Conservation (phyloP, 2,888 invertebrate species). For the Glomeris marginata region DNA sequence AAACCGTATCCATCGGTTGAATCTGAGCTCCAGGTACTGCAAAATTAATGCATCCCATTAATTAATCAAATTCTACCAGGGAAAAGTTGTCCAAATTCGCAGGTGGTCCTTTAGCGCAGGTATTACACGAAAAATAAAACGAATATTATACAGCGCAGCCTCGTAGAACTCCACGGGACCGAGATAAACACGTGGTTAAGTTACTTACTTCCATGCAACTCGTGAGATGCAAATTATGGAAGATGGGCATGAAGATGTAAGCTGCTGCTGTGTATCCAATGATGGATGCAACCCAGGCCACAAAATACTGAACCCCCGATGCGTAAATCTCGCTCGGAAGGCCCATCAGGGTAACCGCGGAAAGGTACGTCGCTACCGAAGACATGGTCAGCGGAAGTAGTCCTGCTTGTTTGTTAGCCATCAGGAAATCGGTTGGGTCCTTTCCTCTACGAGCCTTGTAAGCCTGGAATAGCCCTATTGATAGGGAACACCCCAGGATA, state of each 20-base stretch:
- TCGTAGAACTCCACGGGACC: too few species aligned
- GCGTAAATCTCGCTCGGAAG: slow-evolving; percentile 5
- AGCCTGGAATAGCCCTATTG: slow-evolving; percentile 6
- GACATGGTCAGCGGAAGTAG: slow-evolving; percentile 3
- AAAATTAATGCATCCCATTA: too few species aligned
- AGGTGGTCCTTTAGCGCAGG: too few species aligned
- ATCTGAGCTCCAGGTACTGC: too few species aligned
- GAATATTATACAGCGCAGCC: too few species aligned
- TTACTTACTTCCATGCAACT: too few species aligned
- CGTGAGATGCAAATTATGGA: too few species aligned
- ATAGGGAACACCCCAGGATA: not conserved
- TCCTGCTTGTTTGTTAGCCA: slow-evolving; percentile 1
- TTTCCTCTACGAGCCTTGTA: slow-evolving; percentile 3
- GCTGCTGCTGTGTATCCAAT: not conserved
- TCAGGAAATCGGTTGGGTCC: slow-evolving; percentile 6
- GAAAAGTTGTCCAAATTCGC: too few species aligned
- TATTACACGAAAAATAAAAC: too few species aligned
- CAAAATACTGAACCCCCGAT: slow-evolving; percentile 1
- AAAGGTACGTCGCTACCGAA: slow-evolving; percentile 6
- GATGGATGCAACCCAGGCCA: not conserved
- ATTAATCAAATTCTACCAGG: too few species aligned
- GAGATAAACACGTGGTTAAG: too few species aligned
- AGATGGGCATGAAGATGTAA: not conserved
- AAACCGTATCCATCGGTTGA: too few species aligned
- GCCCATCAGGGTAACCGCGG: slow-evolving; percentile 5